A percentile compares a stretch with the other conserved stretches of the same genome.
These are phyloP conservation scores for Dicrurus megarhynchus DNA, from an alignment of 2,113 vertebrate genomes.

Conservation along the genomic window DNA sequence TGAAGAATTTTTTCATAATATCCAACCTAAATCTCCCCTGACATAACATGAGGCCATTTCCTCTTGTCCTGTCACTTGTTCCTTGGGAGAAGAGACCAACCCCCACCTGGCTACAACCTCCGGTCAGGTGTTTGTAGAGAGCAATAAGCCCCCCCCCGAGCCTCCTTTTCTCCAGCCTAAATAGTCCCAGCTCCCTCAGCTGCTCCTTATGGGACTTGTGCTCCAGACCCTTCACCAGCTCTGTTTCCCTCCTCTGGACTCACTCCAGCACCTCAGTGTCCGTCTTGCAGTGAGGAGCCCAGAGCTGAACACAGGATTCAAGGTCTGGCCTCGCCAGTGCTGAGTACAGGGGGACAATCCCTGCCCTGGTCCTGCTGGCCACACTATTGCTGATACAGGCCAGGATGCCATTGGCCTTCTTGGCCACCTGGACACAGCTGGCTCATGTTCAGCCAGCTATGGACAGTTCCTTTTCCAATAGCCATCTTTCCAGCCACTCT, in stretches of 20 bases:
- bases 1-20: not conserved
- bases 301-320: not conserved
- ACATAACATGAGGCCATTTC: not conserved
- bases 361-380: not conserved
- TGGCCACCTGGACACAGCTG: not conserved
- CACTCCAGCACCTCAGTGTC: not conserved
- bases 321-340: not conserved
- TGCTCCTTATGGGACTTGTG: accelerated
- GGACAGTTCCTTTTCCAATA: not conserved
- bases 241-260: accelerated
- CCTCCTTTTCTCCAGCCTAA: not conserved
- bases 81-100: not conserved
- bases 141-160: not conserved
- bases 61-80: not conserved
- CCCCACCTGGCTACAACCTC: not conserved
- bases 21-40: not conserved
- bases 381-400: not conserved
- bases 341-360: accelerated
- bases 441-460: not conserved
- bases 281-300: not conserved
- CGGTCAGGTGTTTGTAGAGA: not conserved
- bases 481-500: not conserved
- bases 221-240: not conserved
- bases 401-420: not conserved
- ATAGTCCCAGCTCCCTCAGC: not conserved